Conservation (phyloP, 1,140 invertebrate species). For the Camponotus pennsylvanicus region DNA sequence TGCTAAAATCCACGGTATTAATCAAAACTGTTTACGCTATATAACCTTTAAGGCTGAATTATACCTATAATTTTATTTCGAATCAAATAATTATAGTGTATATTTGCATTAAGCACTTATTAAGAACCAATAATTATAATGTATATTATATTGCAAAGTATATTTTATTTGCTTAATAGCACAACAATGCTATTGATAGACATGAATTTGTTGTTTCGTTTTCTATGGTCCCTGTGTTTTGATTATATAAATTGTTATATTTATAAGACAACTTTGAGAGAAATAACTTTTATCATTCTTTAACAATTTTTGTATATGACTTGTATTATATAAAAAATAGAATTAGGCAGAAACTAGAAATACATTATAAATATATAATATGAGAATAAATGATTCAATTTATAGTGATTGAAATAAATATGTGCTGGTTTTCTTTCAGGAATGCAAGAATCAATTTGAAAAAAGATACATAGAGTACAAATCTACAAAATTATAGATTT, state of each 20-base stretch:
- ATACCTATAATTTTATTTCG: background rate
- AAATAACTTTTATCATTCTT: background rate
- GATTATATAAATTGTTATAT: background rate
- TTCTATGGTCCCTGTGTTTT: background rate
- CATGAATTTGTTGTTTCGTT: background rate
- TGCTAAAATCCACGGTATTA: too few species aligned
- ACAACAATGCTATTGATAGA: too few species aligned
- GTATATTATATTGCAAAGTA: too few species aligned
- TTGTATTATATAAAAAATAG: background rate
- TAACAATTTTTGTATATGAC: background rate
- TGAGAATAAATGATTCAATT: background rate
- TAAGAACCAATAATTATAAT: too few species aligned
- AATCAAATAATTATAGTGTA: too few species aligned
- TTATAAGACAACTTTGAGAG: background rate
- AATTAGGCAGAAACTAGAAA: background rate
- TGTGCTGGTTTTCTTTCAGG: conserved; percentile 21
- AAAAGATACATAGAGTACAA: background rate
- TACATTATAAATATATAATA: background rate
- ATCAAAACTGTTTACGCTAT: background rate
- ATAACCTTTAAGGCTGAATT: background rate
- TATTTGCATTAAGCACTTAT: too few species aligned
- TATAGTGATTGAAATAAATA: background rate
- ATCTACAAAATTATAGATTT: background rate
- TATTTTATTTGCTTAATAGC: too few species aligned
- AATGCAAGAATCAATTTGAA: background rate